Percentiles rank a stretch among this genome's conserved stretches.
These are phyloP conservation scores for Scaptomyza montana DNA, from an alignment of 1,140 invertebrate genomes.

Conservation along the genomic window DNA sequence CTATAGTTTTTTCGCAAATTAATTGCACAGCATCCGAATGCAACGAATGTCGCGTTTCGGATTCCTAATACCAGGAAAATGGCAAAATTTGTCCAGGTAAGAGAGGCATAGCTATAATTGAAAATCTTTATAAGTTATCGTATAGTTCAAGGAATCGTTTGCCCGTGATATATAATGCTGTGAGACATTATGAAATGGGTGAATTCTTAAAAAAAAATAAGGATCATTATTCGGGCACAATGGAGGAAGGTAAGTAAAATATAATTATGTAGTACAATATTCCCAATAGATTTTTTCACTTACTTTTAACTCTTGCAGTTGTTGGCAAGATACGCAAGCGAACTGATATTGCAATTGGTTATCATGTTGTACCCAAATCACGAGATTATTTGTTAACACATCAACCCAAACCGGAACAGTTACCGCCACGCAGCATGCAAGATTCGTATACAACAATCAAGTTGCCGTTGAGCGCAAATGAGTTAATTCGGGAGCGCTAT, in stretches of 20 bases:
- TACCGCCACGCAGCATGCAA: slow-evolving; percentile 85
- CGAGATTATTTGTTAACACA: slow-evolving; percentile 71
- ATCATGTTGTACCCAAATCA: slow-evolving; percentile 62
- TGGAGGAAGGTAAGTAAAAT: slow-evolving; percentile 17
- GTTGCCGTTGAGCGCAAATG: slow-evolving; percentile 87
- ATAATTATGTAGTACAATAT: not conserved
- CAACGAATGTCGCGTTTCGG: not conserved
- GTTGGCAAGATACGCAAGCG: slow-evolving; percentile 47
- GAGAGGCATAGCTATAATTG: not conserved
- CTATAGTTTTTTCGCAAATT: not conserved
- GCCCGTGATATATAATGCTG: not conserved
- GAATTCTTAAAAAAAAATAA: slow-evolving; percentile 19
- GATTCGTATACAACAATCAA: slow-evolving; percentile 88
- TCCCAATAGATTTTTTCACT: too few relatives aligned
- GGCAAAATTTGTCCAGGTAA: not conserved
- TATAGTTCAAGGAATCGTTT: not conserved
- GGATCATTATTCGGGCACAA: slow-evolving; percentile 30
- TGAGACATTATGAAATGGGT: slow-evolving; percentile 21
- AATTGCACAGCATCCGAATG: not conserved
- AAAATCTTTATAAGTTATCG: not conserved
- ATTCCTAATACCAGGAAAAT: not conserved
- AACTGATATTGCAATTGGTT: slow-evolving; percentile 63
- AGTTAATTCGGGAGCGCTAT: slow-evolving; percentile 87
- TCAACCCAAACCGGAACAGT: slow-evolving; percentile 69
- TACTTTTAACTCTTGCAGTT: slow-evolving; percentile 32